Evolutionary conservation across 2,113 vertebrate species (phyloP), one percentile per base, ranked within the genome.

Genomic region (Noturus placidus): DNA sequence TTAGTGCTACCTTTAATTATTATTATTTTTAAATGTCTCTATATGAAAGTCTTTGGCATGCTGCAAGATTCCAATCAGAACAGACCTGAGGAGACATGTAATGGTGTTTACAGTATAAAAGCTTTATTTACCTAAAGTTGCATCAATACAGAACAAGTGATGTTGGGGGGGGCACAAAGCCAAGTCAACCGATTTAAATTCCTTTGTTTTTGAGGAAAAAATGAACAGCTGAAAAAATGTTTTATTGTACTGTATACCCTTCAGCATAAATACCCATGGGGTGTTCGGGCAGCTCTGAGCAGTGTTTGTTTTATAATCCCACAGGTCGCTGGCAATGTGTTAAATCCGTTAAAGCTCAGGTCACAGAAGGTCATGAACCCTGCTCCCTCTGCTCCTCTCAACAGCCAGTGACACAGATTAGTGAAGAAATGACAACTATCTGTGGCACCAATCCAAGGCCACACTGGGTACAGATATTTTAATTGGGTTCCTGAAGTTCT

Each of bases 281-380:
- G 76, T 7, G 11, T 54, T 76, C 85, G 59, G 86, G 83, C 88
- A 90, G 83, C 86, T 89, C 79, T 72, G 52, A 89, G 61, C 86
- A 79, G 69, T 90, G 88, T 89, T 90, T 89, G 86, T 86, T 90
- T 90, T 86, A 89, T 83, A 88, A 84, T 89, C 90, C 69, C 88
- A 87, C 69, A 90, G 90, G 90, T 89, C 72, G 61, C 90, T 86
- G 88, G 78, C 88, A 90, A 90, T 90, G 90, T 90, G 90, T 87
- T 90, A 90, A 90, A 83, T 89, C 90, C 70, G 88, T 90, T 90
- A 89, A 89, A 86, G 57, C 86, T 87, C 20, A 82, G 83, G 86
- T 86, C 83, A 85, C 86, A 87, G 86, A 83, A 90, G 90, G 90
- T 90, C 88, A 56, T 89, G 90, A 90, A 90, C 90, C 87, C 86